phyloP scores from a whole-genome alignment of 2,888 invertebrate species.

The Exocentrus adspersus region DNA sequence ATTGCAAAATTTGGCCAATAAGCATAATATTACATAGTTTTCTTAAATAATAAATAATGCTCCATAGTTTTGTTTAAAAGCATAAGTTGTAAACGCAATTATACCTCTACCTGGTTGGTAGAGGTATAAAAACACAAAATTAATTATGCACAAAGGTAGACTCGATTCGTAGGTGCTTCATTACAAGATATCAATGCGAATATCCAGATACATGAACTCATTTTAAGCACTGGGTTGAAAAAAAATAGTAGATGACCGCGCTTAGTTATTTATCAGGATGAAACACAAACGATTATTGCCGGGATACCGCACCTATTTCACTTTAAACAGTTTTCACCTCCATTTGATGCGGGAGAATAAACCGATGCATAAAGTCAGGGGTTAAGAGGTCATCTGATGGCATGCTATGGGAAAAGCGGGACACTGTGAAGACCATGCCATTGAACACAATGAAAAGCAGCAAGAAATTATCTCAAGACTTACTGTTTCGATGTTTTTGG shows the following conservation, averaged over 20 bases:
- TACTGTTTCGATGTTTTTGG: slow-evolving; percentile 29
- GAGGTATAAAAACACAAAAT: no score
- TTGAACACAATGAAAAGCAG: slow-evolving; percentile 20
- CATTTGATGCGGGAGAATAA: slow-evolving; percentile 4
- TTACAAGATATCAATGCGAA: no score
- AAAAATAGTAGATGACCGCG: slow-evolving; percentile 3
- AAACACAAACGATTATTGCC: background rate
- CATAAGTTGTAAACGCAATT: no score
- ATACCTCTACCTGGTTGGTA: no score
- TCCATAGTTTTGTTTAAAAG: no score
- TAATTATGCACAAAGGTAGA: no score
- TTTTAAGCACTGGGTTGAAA: background rate
- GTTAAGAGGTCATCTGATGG: slow-evolving; percentile 27
- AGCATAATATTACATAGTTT: no score
- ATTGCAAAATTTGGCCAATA: no score
- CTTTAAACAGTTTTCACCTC: background rate
- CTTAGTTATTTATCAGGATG: background rate
- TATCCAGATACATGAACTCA: no score
- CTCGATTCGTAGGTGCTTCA: no score
- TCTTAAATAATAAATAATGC: no score
- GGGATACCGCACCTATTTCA: slow-evolving; percentile 8
- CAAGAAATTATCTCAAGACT: slow-evolving; percentile 22
- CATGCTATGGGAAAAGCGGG: slow-evolving; percentile 28
- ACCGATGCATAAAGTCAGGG: slow-evolving; percentile 10
- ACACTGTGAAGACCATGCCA: slow-evolving; percentile 26